These are phyloP conservation scores for Acleris emargana DNA, from an alignment of 2,888 invertebrate species.

Conservation along the genomic window DNA sequence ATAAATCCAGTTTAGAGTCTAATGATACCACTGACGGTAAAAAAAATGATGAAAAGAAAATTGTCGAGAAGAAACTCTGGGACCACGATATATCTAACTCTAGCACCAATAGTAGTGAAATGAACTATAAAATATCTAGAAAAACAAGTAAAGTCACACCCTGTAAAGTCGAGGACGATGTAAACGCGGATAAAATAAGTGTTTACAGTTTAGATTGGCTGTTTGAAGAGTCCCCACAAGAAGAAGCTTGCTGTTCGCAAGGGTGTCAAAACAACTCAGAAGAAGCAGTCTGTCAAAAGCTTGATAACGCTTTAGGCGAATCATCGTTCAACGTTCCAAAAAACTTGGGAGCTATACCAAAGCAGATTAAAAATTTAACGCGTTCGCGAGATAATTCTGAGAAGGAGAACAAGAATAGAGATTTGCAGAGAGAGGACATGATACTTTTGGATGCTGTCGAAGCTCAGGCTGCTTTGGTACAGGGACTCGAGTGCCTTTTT, in stretches of 20 bases:
- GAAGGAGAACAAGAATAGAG: slow-evolving; percentile 81
- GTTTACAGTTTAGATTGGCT: slow-evolving; percentile 79
- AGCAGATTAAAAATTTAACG: slow-evolving; percentile 85
- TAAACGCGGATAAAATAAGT: slow-evolving; percentile 73
- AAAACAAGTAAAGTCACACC: slow-evolving; percentile 53
- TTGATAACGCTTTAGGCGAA: slow-evolving; percentile 69
- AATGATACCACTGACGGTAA: slow-evolving; percentile 74
- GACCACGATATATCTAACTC: slow-evolving; percentile 84
- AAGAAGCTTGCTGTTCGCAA: slow-evolving; percentile 34
- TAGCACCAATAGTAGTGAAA: slow-evolving; percentile 82
- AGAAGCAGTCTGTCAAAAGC: slow-evolving; percentile 62
- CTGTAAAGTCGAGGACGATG: slow-evolving; percentile 63
- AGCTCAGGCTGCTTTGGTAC: slow-evolving; percentile 83
- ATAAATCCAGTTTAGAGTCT: slow-evolving; percentile 80
- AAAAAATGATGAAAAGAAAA: slow-evolving; percentile 56
- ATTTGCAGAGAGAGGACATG: slow-evolving; percentile 73
- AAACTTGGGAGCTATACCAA: slow-evolving; percentile 89
- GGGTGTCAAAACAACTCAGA: slow-evolving; percentile 45
- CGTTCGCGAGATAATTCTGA: slow-evolving; percentile 83
- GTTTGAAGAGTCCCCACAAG: slow-evolving; percentile 67
- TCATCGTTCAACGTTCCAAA: slow-evolving; percentile 81
- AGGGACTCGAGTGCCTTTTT: slow-evolving; percentile 79
- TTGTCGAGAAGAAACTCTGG: slow-evolving; percentile 71
- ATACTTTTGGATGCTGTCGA: slow-evolving; percentile 77
- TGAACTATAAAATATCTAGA: slow-evolving; percentile 66